Evolutionary conservation across 2,113 vertebrate genomes (phyloP), one percentile per base, ranked within the genome.

Genomic region (Paraplagusia blochii): DNA sequence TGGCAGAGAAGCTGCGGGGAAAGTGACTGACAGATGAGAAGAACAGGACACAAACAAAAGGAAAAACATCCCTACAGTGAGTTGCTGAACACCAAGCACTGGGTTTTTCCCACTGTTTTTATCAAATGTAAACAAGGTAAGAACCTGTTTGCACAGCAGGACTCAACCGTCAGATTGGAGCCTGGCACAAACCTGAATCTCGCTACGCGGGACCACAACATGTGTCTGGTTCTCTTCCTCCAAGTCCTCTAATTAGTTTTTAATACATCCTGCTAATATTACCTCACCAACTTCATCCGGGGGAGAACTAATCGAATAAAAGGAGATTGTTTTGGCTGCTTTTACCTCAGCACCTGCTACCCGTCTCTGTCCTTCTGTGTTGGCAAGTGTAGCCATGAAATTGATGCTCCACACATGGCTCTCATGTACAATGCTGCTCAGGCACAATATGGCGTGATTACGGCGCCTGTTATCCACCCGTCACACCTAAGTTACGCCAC

Each of bases 61-160:
- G 22, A 29, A 62, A 66, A 74, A 55, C 66, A 76, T 64, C 63
- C 80, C 69, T 69, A 73, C 50, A 66, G 64, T 74, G 53, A 65
- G 68, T 66, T 58, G 59, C 80, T 66, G 76, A 71, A 66, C 74
- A 74, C 77, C 73, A 78, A 53, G 62, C 67, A 54, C 77, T 57
- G 29, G 29, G 50, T 76, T 60, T 75, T 76, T 75, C 77, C 82
- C 73, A 59, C 80, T 84, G 81, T 87, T 81, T 84, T 66, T 50
- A 66, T 68, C 76, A 80, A 83, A 87, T 83, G 83, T 81, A 81
- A 74, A 83, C 79, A 79, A 77, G 83, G 75, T 83, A 79, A 72
- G 80, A 80, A 48, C 81, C 68, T 53, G 58, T 63, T 67, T 1
- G 15, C 80, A 17, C 84, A 77, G 75, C 76, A 54, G 74, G 76